These are phyloP conservation scores for Dichetophora obliterata DNA, from an alignment of 2,888 invertebrate species.

Conservation along the genomic window DNA sequence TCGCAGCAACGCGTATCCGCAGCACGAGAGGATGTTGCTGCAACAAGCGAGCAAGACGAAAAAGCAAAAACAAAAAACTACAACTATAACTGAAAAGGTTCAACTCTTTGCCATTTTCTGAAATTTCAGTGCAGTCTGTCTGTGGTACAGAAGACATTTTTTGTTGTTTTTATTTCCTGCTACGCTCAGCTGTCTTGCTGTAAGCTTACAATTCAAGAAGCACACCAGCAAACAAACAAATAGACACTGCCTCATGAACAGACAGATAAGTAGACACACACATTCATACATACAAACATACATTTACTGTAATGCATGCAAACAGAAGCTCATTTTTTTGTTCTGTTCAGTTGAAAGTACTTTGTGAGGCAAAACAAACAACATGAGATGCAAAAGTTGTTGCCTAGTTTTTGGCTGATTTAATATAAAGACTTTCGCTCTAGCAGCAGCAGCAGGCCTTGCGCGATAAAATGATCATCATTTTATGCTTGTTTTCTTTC, in stretches of 20 bases:
- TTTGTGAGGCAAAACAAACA: not conserved
- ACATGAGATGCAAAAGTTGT: not conserved
- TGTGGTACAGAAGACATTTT: too few relatives aligned
- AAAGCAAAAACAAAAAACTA: not conserved
- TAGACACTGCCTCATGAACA: not conserved
- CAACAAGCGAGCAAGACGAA: not conserved
- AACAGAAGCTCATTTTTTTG: not conserved
- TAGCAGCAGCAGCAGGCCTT: not conserved
- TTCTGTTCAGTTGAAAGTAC: not conserved
- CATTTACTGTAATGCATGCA: not conserved
- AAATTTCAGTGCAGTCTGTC: too few relatives aligned
- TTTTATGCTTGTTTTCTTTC: not conserved
- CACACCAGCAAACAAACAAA: not conserved
- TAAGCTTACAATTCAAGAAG: not conserved
- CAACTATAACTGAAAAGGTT: not conserved
- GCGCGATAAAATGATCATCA: conserved; percentile 15
- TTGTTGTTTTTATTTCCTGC: too few relatives aligned
- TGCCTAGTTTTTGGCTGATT: conserved; percentile 12
- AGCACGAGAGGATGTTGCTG: not conserved
- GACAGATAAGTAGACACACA: not conserved
- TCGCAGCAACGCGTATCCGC: too few relatives aligned
- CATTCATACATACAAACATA: not conserved
- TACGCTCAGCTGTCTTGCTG: not conserved
- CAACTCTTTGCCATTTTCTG: too few relatives aligned
- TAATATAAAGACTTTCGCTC: conserved; percentile 1